Percentiles rank a stretch among this genome's conserved stretches.
Conservation (phyloP, 2,113 vertebrate genomes). For the Cynocephalus volans region DNA sequence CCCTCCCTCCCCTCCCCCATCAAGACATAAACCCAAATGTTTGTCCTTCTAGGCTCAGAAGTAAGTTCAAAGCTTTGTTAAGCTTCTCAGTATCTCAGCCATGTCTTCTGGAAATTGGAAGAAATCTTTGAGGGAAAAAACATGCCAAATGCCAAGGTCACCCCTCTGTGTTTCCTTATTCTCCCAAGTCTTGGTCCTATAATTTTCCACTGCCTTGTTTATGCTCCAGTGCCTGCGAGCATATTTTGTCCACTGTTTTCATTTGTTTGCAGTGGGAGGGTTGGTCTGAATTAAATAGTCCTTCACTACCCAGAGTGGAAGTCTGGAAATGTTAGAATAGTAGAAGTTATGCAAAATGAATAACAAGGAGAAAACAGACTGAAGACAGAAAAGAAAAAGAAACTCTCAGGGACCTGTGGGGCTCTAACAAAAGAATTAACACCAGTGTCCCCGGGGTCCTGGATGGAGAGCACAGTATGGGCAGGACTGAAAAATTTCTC, state of each 20-base stretch:
- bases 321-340: neutral
- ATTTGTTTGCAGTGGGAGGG: neutral
- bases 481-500: neutral
- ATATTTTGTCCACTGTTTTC: neutral
- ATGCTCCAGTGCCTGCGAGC: neutral
- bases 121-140: neutral
- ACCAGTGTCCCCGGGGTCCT: neutral
- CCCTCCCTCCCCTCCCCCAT: neutral
- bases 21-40: neutral
- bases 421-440: neutral
- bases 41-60: neutral
- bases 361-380: neutral
- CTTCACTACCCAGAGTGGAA: neutral
- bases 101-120: neutral
- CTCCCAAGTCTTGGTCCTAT: neutral
- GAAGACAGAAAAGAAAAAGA: too few species aligned
- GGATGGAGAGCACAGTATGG: neutral
- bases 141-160: neutral
- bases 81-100: neutral
- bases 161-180: neutral
- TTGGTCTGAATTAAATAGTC: neutral
- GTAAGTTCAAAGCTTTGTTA: neutral
- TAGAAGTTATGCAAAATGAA: neutral
- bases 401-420: too few species aligned
- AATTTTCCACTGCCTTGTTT: neutral